Base-by-base conservation (phyloP, 2,888 invertebrate species). In the Globia sparganii region DNA sequence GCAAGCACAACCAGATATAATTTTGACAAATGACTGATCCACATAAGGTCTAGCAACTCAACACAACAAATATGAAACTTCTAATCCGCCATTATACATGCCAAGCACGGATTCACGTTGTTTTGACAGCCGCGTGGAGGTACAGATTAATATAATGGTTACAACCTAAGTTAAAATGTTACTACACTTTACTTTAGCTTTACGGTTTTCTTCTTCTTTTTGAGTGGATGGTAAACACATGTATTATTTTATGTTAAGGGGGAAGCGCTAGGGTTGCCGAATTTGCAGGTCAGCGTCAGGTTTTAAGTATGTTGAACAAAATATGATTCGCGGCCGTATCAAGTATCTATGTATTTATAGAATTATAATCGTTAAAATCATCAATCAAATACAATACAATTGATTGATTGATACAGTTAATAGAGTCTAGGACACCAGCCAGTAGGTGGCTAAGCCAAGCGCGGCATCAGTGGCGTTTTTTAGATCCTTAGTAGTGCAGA, bases 51-150 rank as follows among this genome's bases (percentile, higher is more conserved):
- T 58, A 56, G 9, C 37, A 64, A 75, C 64, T 65, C 64, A 9
- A 40, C 25, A 68, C 34, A 56, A 77, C 77, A 83, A 64, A 78
- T 64, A 83, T 64, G 31, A 61, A 80, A 79, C 84, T 83, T 79
- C 40, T 79, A 79, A 80, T 71, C 84, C 79, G 8, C 28, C 65
- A 70, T 71, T 71, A 66, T 25, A 80, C 31, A 83, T 79, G 40
- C 79, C 59, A 56, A 70, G 80, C 80, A 80, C 79, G 84, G 21
- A 61, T 78, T 28, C 72, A 13, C 37, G 31, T 78, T 61, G 79
- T 78, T 80, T 65, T 80, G 84, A 66, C 79, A 80, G 56, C 25
- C 13, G 34, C 15, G n/a, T 15, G 58, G n/a, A 28, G 46, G 34
- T 15, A 77, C 56, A 71, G 65, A 78, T 70, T 66, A 46, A 37